Conservation (phyloP, 2,797 vertebrate species). For the Aldrovandia affinis region DNA sequence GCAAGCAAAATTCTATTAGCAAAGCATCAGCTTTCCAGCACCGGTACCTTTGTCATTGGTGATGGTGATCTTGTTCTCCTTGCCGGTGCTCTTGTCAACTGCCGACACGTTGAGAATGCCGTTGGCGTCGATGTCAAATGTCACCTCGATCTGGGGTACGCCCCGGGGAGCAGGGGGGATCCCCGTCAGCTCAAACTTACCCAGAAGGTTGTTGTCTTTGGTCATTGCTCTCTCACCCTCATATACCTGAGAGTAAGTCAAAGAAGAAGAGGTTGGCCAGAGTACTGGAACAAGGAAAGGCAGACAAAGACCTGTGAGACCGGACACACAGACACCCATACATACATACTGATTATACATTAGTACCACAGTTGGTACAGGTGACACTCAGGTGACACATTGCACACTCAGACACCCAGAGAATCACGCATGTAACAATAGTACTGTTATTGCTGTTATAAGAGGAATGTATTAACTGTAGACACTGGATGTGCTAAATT, state of each 20-base stretch:
- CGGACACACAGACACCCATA: neutral
- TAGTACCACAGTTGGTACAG: too few relatives aligned
- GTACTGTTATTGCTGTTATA: too few relatives aligned
- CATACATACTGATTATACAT: too few relatives aligned
- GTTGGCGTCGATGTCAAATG: conserved; percentile 83
- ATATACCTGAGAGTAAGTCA: conserved; percentile 66
- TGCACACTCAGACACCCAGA: too few relatives aligned
- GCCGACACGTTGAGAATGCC: conserved; percentile 83
- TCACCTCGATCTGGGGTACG: conserved; percentile 82
- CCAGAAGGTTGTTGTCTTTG: conserved; percentile 82
- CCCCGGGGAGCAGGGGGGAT: conserved; percentile 81
- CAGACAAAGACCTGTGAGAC: neutral
- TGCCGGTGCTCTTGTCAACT: conserved; percentile 84
- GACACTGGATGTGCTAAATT: too few relatives aligned
- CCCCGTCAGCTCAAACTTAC: conserved; percentile 80
- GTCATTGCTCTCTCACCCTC: conserved; percentile 84
- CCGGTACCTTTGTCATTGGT: conserved; percentile 81
- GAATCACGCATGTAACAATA: too few relatives aligned
- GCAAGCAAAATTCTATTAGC: neutral
- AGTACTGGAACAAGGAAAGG: neutral
- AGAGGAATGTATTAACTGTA: too few relatives aligned
- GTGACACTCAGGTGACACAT: too few relatives aligned
- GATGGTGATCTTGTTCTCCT: conserved; percentile 84
- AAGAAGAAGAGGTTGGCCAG: neutral
- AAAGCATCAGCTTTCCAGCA: neutral